Conservation (phyloP, 2,113 vertebrate genomes). For the Rousettus leschenaultii region DNA sequence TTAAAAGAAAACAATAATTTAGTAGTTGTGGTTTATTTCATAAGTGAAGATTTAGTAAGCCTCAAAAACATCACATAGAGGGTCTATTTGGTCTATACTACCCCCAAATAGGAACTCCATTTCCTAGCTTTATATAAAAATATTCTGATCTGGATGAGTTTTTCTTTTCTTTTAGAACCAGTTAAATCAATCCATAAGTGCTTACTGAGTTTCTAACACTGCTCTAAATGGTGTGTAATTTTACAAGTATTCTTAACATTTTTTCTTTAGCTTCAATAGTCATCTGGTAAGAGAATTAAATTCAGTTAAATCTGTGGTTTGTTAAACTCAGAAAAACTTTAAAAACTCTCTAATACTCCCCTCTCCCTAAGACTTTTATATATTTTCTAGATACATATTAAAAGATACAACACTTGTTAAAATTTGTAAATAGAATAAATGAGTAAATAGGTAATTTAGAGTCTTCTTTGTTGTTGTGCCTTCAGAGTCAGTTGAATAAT, state of each 20-base stretch:
- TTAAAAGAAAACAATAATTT: background rate
- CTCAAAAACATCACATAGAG: background rate
- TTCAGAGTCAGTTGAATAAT: background rate
- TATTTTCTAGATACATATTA: background rate
- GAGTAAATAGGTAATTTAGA: background rate
- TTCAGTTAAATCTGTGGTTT: background rate
- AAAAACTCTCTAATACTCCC: background rate
- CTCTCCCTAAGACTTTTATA: background rate
- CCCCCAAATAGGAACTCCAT: background rate
- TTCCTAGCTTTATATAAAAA: background rate
- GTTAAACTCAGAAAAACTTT: background rate
- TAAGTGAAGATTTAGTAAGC: background rate
- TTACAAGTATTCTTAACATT: background rate
- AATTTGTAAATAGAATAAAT: background rate
- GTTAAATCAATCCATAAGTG: background rate
- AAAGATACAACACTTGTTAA: background rate
- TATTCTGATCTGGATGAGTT: background rate
- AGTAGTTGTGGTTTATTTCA: background rate
- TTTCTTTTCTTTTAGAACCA: background rate
- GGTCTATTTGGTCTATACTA: rapidly evolving
- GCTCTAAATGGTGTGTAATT: background rate
- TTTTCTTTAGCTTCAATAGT: background rate
- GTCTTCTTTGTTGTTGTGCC: background rate
- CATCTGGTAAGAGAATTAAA: background rate
- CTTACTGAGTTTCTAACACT: background rate